phyloP scores from a whole-genome alignment of 2,113 vertebrate species.

The Hyla sarda region DNA sequence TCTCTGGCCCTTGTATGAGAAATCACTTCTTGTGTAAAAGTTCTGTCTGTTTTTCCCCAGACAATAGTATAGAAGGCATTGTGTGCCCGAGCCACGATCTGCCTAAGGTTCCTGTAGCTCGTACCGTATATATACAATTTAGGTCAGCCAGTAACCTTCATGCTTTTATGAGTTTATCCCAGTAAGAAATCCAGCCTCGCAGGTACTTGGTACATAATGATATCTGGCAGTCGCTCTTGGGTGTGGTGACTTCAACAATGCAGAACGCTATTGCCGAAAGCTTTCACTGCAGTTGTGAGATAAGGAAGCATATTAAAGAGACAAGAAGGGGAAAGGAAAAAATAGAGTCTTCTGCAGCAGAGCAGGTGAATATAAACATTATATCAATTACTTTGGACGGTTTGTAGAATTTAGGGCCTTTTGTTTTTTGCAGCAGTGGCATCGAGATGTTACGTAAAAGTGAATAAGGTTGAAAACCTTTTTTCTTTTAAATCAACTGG shows the following conservation, averaged over 20 bases:
- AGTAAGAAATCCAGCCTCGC: slow-evolving; percentile 50
- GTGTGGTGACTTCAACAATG: slow-evolving; percentile 22
- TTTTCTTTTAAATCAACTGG: no score
- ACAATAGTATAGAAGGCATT: not conserved
- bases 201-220: slow-evolving; percentile 46
- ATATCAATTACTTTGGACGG: not conserved
- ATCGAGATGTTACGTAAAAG: not conserved
- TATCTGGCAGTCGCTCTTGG: slow-evolving; percentile 49
- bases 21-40: not conserved
- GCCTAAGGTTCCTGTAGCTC: slow-evolving; percentile 22
- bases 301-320: not conserved
- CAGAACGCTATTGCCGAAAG: slow-evolving; percentile 36
- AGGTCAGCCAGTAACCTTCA: slow-evolving; percentile 56
- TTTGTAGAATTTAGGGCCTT: not conserved
- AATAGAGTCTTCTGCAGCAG: not conserved
- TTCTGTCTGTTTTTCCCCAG: not conserved
- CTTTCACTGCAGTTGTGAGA: slow-evolving; percentile 15
- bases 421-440: no score
- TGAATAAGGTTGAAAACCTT: not conserved
- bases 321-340: slow-evolving; percentile 7
- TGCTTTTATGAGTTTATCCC: slow-evolving; percentile 50
- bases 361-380: not conserved
- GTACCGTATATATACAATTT: slow-evolving; percentile 43
- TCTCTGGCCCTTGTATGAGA: not conserved
- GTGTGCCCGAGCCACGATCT: slow-evolving; percentile 41